Conservation (phyloP, 1,140 invertebrate species). For the Zeugodacus cucurbitae region DNA sequence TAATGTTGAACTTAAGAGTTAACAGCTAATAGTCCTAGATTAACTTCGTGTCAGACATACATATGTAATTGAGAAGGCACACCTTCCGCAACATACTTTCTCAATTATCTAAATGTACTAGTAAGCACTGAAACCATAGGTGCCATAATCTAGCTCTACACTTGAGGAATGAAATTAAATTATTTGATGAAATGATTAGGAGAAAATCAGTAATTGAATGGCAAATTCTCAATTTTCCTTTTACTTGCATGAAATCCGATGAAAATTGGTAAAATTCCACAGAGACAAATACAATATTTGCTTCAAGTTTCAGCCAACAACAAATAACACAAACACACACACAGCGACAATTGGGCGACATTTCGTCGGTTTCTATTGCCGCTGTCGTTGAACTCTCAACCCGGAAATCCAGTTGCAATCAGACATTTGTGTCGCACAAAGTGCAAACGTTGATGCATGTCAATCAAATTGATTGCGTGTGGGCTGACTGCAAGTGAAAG, state of each 20-base stretch:
- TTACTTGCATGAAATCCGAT: neutral
- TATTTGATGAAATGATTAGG: neutral
- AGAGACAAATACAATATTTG: neutral
- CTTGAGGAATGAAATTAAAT: too few species aligned
- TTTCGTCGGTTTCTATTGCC: neutral
- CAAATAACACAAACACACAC: neutral
- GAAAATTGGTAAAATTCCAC: neutral
- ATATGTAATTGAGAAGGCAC: too few species aligned
- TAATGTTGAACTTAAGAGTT: too few species aligned
- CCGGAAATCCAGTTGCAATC: constrained; percentile 23
- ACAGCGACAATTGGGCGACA: neutral
- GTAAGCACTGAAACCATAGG: too few species aligned
- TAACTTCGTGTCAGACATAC: too few species aligned
- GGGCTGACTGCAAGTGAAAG: neutral
- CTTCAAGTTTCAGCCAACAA: neutral
- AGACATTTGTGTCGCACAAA: constrained; percentile 32
- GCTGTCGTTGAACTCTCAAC: constrained; percentile 29
- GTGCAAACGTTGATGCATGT: constrained; percentile 11
- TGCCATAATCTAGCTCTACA: too few species aligned
- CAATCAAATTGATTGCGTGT: constrained; percentile 37
- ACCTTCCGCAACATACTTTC: too few species aligned
- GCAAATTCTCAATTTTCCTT: neutral
- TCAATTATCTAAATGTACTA: too few species aligned
- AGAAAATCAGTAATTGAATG: neutral
- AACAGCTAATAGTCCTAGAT: too few species aligned